These are phyloP conservation scores for Ormyrus rosae DNA, from an alignment of 2,888 invertebrate genomes.

Conservation along the genomic window DNA sequence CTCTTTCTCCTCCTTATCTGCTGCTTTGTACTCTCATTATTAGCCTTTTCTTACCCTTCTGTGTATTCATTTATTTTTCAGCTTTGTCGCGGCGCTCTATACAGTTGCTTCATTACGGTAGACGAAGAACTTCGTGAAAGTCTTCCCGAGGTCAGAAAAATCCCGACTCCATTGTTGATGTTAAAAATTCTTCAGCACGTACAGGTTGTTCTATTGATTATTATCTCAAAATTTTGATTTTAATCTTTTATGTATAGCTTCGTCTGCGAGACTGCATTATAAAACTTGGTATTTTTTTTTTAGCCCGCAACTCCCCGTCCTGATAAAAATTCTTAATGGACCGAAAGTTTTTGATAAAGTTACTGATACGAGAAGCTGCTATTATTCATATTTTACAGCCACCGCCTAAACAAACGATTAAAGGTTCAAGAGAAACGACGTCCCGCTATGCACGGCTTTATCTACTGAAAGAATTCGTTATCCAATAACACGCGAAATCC, in stretches of 20 bases:
- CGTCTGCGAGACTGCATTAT: too few species aligned
- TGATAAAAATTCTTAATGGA: too few species aligned
- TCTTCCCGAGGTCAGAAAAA: neutral
- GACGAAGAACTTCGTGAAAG: conserved; percentile 21
- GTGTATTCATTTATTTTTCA: conserved; percentile 11
- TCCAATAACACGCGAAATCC: too few species aligned
- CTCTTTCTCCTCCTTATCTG: conserved; percentile 17
- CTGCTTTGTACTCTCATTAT: conserved; percentile 39
- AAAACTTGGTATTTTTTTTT: too few species aligned
- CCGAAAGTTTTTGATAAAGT: too few species aligned
- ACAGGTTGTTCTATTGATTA: neutral
- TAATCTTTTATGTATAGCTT: neutral
- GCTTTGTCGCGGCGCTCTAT: neutral
- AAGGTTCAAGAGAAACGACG: too few species aligned
- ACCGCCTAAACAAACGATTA: too few species aligned
- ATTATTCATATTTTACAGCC: too few species aligned
- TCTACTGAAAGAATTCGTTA: too few species aligned
- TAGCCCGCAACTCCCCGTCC: too few species aligned
- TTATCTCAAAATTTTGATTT: conserved; percentile 27
- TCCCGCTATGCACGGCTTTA: too few species aligned
- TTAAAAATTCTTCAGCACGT: conserved; percentile 2
- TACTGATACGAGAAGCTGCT: too few species aligned
- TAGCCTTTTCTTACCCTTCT: conserved; percentile 23
- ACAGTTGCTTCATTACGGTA: conserved; percentile 25
- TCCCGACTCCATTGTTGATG: conserved; percentile 18